A percentile compares a stretch with the other conserved stretches of the same genome.
Conservation (phyloP, 2,113 vertebrate genomes). For the Menura novaehollandiae region DNA sequence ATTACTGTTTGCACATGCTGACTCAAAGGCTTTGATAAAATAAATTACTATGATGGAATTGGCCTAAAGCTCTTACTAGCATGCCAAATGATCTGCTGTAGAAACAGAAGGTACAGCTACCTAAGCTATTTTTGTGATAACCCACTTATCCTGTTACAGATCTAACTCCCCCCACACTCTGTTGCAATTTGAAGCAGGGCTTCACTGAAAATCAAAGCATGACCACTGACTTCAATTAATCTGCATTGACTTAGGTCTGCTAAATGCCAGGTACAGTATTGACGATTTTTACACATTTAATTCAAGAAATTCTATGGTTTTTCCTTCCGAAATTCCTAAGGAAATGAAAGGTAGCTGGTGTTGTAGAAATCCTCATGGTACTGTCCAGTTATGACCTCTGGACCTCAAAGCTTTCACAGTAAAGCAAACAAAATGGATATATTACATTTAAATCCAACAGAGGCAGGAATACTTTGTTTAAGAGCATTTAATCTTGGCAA, state of each 20-base stretch:
- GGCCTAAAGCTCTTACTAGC: background rate
- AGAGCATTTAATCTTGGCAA: background rate
- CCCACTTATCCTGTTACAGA: background rate
- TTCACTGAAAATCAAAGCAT: background rate
- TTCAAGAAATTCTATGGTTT: background rate
- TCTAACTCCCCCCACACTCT: background rate
- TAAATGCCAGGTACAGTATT: background rate
- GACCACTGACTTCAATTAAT: background rate
- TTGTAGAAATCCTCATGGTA: background rate
- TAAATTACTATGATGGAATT: background rate
- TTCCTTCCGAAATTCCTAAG: background rate
- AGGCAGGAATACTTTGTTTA: background rate
- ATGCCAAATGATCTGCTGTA: background rate
- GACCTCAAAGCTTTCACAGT: background rate
- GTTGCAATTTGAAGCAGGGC: background rate
- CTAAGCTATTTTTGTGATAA: background rate
- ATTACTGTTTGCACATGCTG: background rate
- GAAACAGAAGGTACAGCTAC: background rate
- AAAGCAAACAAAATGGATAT: background rate
- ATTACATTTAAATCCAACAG: background rate
- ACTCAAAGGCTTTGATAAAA: conserved; percentile 17
- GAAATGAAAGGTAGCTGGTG: background rate
- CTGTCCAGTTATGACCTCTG: background rate
- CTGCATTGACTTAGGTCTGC: background rate
- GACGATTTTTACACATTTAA: background rate